A percentile compares a stretch with the other conserved stretches of the same genome.
Conservation (phyloP, 2,888 invertebrate genomes). For the Drosophila falleni region DNA sequence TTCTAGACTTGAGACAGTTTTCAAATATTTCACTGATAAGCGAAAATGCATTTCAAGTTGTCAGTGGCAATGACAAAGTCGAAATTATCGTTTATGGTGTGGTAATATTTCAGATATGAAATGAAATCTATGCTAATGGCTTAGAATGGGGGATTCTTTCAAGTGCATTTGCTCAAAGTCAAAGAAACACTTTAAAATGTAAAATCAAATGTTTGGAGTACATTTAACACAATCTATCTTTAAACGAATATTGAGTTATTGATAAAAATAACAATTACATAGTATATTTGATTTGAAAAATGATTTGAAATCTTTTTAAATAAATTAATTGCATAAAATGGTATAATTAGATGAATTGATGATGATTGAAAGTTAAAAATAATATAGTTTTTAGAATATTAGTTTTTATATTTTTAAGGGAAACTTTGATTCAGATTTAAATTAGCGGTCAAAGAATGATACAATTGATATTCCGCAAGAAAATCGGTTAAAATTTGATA, state of each 20-base stretch:
- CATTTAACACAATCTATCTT: neutral
- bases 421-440: too few species aligned
- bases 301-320: neutral
- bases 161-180: slow-evolving; percentile 6
- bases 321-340: neutral
- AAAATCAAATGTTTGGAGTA: neutral
- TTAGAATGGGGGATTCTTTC: neutral
- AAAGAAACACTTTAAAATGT: slow-evolving; percentile 1
- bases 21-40: slow-evolving; percentile 39
- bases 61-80: slow-evolving; percentile 32
- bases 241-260: neutral
- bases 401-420: too few species aligned
- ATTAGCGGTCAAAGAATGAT: too few species aligned
- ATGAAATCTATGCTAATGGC: slow-evolving; percentile 28
- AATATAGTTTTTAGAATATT: too few species aligned
- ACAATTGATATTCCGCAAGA: too few species aligned
- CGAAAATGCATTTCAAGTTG: slow-evolving; percentile 33
- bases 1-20: slow-evolving; percentile 3
- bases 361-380: too few species aligned
- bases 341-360: too few species aligned
- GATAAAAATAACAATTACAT: neutral
- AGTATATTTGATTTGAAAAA: neutral
- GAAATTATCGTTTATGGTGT: slow-evolving; percentile 29
- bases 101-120: slow-evolving; percentile 21
- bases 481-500: too few species aligned